Base-by-base conservation (phyloP, 2,797 vertebrate species). In the Schizothorax lantsangensis region DNA sequence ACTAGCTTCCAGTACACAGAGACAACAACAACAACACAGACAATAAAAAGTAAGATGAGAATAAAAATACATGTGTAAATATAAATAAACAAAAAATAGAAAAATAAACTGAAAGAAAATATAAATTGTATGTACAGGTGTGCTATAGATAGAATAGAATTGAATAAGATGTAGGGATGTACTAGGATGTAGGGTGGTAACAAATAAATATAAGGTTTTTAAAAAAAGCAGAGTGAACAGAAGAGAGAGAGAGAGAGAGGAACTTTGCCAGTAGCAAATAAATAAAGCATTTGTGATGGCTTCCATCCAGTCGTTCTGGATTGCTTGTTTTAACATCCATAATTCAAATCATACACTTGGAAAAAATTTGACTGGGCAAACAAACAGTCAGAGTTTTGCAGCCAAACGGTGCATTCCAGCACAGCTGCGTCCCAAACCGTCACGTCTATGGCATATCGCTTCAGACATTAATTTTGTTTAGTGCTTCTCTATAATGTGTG, bases 261-360 rank as follows among this genome's bases (percentile, higher is more conserved):
- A 30, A 47, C 86, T 89, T 92, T 93, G 88, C 77, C 89, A 92
- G 88, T 81, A 90, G 90, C 83, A 83, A 82, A 90, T 86, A 80
- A 93, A 92, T 88, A 89, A 82, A 87, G 89, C 79, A 89, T 90
- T 88, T 81, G 86, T 89, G 33, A 90, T 89, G 84, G 89, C 86
- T 89, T 86, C 45, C 91, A 84, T 81, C 64, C 91, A 91, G 86
- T 79, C 10, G 79, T 52, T 89, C 82, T 92, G 85, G 84, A 92
- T 12, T 15, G 86, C 19, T 83, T 91, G 89, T 88, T 89, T 89
- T 87, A 87, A 91, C 88, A 89, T 86, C 88, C 87, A 89, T 91
- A 92, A 94, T 92, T 93, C 89, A 92, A 88, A 88, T 87, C 90
- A 89, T 92, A 90, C 88, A 91, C 91, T 92, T 91, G 90, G 83